A percentile compares a stretch with the other conserved stretches of the same genome.
Evolutionary conservation across 2,888 invertebrate genomes (phyloP).

Genomic region (Drosophila longiperda): DNA sequence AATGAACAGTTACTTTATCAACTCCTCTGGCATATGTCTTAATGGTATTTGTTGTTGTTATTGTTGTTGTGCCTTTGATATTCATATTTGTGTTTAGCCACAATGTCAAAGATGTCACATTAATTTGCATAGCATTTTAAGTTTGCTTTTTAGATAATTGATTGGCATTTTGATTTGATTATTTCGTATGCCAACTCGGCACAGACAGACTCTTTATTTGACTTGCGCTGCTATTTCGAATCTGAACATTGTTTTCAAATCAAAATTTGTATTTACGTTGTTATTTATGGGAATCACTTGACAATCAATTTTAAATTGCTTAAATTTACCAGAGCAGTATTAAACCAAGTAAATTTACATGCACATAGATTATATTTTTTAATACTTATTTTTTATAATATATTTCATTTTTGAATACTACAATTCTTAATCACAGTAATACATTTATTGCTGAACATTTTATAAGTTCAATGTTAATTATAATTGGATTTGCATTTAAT

Average conservation of each 20-base stretch:
- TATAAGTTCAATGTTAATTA: neutral
- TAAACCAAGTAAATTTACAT: slow-evolving; percentile 1
- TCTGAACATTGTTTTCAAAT: neutral
- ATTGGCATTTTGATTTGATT: slow-evolving; percentile 48
- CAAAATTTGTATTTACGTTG: slow-evolving; percentile 16
- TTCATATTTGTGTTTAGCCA: slow-evolving; percentile 60
- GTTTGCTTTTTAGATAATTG: slow-evolving; percentile 74
- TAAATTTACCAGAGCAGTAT: neutral
- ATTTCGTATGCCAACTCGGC: slow-evolving; percentile 24
- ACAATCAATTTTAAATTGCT: slow-evolving; percentile 15
- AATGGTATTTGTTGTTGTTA: slow-evolving; percentile 20
- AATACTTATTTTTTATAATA: neutral
- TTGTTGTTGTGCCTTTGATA: slow-evolving; percentile 41
- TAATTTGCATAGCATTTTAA: slow-evolving; percentile 64
- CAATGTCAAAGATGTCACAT: slow-evolving; percentile 77
- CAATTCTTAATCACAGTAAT: neutral
- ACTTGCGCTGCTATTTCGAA: slow-evolving; percentile 3
- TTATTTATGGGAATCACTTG: slow-evolving; percentile 22
- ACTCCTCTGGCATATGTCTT: slow-evolving; percentile 19
- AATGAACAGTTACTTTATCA: slow-evolving; percentile 27
- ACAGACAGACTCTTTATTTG: slow-evolving; percentile 34
- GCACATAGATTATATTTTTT: neutral
- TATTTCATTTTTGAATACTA: too few species aligned
- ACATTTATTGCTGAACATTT: neutral
- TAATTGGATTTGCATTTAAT: neutral